A percentile compares a stretch with the other conserved stretches of the same genome.
Conservation (phyloP, 1,140 invertebrate species). For the Drosophila aff. region DNA sequence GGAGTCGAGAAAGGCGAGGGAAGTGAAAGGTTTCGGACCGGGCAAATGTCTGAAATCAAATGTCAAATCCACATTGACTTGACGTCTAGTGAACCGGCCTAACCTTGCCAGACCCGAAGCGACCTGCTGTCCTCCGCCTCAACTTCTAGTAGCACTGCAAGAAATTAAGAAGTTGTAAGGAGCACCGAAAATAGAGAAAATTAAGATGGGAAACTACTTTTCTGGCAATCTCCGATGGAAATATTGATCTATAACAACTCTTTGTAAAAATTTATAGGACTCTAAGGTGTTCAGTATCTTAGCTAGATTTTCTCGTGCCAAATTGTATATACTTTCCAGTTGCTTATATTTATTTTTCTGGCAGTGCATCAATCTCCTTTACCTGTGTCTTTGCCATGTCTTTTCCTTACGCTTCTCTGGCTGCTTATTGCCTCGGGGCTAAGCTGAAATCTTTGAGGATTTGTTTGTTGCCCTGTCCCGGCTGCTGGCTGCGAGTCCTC, state of each 20-base stretch:
- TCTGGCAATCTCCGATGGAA: background rate
- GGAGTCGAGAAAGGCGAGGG: slow-evolving; percentile 1
- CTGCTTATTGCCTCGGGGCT: slow-evolving; percentile 67
- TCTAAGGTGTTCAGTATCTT: too few species aligned
- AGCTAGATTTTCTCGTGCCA: background rate
- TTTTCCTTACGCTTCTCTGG: slow-evolving; percentile 68
- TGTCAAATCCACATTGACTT: slow-evolving; percentile 78
- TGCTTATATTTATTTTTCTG: background rate
- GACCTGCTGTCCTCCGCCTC: slow-evolving; percentile 5
- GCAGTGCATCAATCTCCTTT: slow-evolving; percentile 42
- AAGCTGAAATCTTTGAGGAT: slow-evolving; percentile 75
- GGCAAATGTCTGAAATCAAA: slow-evolving; percentile 67
- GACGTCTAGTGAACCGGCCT: slow-evolving; percentile 66
- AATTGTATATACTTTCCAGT: too few species aligned
- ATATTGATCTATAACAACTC: background rate
- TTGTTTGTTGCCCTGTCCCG: slow-evolving; percentile 52
- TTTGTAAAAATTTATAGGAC: background rate
- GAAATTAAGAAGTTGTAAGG: background rate
- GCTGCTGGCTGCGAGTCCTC: slow-evolving; percentile 7
- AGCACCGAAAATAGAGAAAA: too few species aligned
- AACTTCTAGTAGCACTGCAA: background rate
- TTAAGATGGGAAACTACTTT: background rate
- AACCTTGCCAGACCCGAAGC: slow-evolving; percentile 63
- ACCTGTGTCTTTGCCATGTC: slow-evolving; percentile 44
- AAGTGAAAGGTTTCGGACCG: slow-evolving; percentile 32